Percentiles rank a stretch among this genome's conserved stretches.
Conservation (phyloP, 1,140 invertebrate genomes). For the Condylostylus longicornis region DNA sequence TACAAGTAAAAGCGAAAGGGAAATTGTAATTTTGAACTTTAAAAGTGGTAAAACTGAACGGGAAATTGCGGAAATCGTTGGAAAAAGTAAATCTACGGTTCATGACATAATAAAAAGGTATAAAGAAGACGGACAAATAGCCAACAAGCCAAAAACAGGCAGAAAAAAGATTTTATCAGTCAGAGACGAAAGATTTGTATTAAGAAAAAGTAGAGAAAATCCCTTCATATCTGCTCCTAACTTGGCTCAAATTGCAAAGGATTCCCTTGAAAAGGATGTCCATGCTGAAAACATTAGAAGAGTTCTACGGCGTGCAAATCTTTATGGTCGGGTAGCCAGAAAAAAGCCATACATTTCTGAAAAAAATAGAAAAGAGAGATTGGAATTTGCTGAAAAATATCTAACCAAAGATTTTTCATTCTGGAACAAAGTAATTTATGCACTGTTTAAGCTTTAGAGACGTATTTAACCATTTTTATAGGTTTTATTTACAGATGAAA, state of each 20-base stretch:
- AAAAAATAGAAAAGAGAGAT: constrained; percentile 4
- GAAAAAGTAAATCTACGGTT: background rate
- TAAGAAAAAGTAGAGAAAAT: background rate
- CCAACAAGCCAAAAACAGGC: constrained; percentile 1
- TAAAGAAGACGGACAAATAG: constrained; percentile 2
- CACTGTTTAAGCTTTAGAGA: too few species aligned
- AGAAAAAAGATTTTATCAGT: constrained; percentile 1
- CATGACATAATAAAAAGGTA: constrained; percentile 4
- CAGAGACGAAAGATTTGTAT: constrained; percentile 1
- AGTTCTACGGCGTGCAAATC: too few species aligned
- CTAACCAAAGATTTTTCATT: constrained; percentile 3
- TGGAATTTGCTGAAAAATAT: constrained; percentile 11
- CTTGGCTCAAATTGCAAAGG: background rate
- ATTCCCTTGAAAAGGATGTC: constrained; percentile 1
- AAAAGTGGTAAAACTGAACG: background rate
- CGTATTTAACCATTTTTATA: too few species aligned
- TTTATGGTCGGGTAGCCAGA: constrained; percentile 4
- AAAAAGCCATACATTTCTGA: constrained; percentile 3
- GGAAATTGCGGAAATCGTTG: constrained; percentile 4
- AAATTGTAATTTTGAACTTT: too few species aligned
- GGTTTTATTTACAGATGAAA: constrained; percentile 13
- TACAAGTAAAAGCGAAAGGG: too few species aligned
- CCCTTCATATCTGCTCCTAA: constrained; percentile 1
- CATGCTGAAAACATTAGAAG: constrained; percentile 4
- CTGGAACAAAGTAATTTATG: too few species aligned